Evolutionary conservation across 2,888 invertebrate genomes (phyloP).

Genomic region (Smittia aterrima): DNA sequence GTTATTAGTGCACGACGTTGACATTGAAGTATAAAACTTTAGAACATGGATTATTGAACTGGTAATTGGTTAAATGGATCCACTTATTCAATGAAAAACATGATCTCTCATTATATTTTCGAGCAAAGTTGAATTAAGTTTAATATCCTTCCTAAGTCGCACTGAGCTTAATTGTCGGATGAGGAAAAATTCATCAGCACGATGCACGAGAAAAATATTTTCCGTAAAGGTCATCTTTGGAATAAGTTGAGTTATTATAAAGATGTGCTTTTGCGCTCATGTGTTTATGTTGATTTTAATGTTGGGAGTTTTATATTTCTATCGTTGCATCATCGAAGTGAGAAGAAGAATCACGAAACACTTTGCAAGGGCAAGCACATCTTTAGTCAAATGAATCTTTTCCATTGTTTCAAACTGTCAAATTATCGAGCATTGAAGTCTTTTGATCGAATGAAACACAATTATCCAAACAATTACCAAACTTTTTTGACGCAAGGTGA

Average conservation of each 20-base stretch:
- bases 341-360: not conserved
- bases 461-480: constrained; percentile 4
- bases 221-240: not conserved
- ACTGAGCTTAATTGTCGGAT: constrained; percentile 4
- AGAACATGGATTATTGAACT: constrained; percentile 25
- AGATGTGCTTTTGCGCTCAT: not conserved
- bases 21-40: constrained; percentile 12
- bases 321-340: not conserved
- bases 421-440: constrained; percentile 34
- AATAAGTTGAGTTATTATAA: not conserved
- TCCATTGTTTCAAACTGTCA: constrained; percentile 12
- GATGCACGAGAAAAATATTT: constrained; percentile 13
- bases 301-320: not conserved
- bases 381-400: not conserved
- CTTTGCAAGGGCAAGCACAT: not conserved
- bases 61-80: constrained; percentile 34
- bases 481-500: not conserved
- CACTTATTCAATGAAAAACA: constrained; percentile 22
- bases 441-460: constrained; percentile 20
- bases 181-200: not conserved
- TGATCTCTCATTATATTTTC: constrained; percentile 18
- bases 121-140: not conserved
- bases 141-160: constrained; percentile 6
- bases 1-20: not conserved
- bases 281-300: constrained; percentile 3